These are phyloP conservation scores for Heliothis subflexa DNA, from an alignment of 1,140 invertebrate species.

Conservation along the genomic window DNA sequence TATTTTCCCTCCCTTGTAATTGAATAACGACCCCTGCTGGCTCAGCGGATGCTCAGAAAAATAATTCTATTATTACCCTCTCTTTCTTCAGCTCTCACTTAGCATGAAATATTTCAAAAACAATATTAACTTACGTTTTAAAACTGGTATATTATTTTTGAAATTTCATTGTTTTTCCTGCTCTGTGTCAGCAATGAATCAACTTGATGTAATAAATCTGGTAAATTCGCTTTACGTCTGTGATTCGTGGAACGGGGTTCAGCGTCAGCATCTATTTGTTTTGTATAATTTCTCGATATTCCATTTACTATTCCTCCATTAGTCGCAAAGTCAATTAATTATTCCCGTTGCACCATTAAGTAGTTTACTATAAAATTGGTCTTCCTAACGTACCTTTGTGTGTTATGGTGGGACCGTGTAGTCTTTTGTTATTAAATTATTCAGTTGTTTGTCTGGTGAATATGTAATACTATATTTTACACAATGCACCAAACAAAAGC, in stretches of 20 bases:
- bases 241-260: background rate
- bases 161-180: conserved; percentile 4
- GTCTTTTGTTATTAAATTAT: no score
- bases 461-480: no score
- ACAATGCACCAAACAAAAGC: no score
- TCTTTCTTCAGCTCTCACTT: conserved; percentile 54
- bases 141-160: background rate
- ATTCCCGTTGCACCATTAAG: background rate
- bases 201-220: conserved; percentile 9
- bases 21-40: conserved; percentile 73
- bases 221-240: background rate
- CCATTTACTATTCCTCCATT: conserved; percentile 1
- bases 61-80: conserved; percentile 73
- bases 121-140: conserved; percentile 35
- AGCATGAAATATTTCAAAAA: conserved; percentile 54
- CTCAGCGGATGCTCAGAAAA: conserved; percentile 69
- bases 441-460: no score
- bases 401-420: no score
- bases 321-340: background rate
- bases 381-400: no score
- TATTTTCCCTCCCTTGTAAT: conserved; percentile 72
- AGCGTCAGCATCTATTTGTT: background rate
- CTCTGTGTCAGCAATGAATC: conserved; percentile 13
- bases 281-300: background rate
- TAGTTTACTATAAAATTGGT: background rate